Evolutionary conservation across 2,113 vertebrate genomes (phyloP).

Genomic region (Gasterosteus aculeatus): DNA sequence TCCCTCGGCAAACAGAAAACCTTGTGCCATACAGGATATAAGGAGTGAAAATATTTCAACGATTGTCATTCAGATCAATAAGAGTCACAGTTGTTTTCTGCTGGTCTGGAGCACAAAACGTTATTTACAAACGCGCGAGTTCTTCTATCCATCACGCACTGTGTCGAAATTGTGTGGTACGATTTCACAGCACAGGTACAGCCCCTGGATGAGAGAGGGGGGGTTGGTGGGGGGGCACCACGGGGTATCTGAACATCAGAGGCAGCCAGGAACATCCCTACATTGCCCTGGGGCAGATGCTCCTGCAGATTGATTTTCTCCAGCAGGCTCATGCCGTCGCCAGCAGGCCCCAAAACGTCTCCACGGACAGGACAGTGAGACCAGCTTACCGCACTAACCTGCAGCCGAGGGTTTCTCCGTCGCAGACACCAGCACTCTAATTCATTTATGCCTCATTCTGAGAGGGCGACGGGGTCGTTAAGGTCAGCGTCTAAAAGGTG

Average conservation of each 20-base stretch:
- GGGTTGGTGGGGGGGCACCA: slow-evolving; percentile 46
- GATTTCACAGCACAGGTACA: slow-evolving; percentile 57
- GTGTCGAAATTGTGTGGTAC: slow-evolving; percentile 24
- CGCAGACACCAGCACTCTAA: slow-evolving; percentile 21
- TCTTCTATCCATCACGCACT: slow-evolving; percentile 30
- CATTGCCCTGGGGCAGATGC: slow-evolving; percentile 32
- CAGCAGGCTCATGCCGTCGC: slow-evolving; percentile 39
- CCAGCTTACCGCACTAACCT: slow-evolving; percentile 48
- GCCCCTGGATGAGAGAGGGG: slow-evolving; percentile 55
- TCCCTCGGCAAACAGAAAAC: slow-evolving; percentile 30
- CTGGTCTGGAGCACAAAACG: not conserved
- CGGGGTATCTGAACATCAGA: slow-evolving; percentile 60
- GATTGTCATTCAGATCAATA: slow-evolving; percentile 25
- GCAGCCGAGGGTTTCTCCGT: slow-evolving; percentile 25
- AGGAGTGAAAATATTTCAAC: slow-evolving; percentile 15
- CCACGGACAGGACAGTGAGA: slow-evolving; percentile 41
- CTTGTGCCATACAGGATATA: not conserved
- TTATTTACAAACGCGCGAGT: not conserved
- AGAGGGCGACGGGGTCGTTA: slow-evolving; percentile 31
- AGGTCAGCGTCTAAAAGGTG: slow-evolving; percentile 9
- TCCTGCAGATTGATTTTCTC: slow-evolving; percentile 61
- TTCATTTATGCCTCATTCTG: slow-evolving; percentile 15
- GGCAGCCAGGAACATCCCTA: slow-evolving; percentile 47
- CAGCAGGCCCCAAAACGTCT: slow-evolving; percentile 40
- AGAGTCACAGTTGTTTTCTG: slow-evolving; percentile 9